Evolutionary conservation across 2,113 vertebrate species (phyloP).

Genomic region (Pungitius pungitius): DNA sequence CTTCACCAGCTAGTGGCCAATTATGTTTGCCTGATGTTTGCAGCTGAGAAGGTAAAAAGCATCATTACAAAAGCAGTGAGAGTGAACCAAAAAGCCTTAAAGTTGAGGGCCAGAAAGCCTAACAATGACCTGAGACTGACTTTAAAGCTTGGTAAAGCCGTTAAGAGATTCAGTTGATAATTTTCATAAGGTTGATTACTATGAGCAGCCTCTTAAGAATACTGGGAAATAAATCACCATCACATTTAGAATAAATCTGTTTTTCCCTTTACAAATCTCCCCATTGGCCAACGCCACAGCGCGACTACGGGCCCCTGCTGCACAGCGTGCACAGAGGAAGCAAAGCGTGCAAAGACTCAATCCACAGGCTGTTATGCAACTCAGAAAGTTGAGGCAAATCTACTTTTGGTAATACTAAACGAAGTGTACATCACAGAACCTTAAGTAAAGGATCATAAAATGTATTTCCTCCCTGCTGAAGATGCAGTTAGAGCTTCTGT

Average conservation of each 20-base stretch:
- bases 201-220: background rate
- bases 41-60: background rate
- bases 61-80: background rate
- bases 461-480: conserved; percentile 2
- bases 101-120: background rate
- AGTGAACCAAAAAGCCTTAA: background rate
- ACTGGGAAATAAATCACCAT: background rate
- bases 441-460: background rate
- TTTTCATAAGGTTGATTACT: background rate
- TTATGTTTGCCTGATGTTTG: background rate
- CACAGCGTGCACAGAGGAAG: background rate
- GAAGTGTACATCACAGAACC: background rate
- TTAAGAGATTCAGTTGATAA: background rate
- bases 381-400: background rate
- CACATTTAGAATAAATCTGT: background rate
- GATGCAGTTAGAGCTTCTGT: conserved; percentile 6
- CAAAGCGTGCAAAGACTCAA: background rate
- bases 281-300: background rate
- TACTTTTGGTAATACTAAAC: background rate
- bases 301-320: background rate
- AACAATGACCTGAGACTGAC: background rate
- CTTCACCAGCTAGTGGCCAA: background rate
- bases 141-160: background rate
- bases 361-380: background rate
- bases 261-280: background rate